A percentile compares a stretch with the other conserved stretches of the same genome.
phyloP scores from a whole-genome alignment of 2,797 vertebrate genomes.

The Enteromius fasciolatus region DNA sequence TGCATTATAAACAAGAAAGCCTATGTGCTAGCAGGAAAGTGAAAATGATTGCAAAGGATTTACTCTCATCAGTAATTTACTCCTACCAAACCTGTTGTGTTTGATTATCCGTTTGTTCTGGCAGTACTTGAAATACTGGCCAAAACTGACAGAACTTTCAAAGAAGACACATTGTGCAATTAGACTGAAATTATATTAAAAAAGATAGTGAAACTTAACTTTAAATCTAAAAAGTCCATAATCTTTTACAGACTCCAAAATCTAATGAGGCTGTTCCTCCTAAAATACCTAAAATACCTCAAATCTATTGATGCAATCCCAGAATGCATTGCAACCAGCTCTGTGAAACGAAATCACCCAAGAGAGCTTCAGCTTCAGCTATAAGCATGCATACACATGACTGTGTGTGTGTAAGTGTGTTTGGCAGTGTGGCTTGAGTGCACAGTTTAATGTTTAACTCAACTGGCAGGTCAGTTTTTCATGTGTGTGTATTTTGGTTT shows the following conservation, averaged over 20 bases:
- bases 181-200: not conserved
- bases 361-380: not conserved
- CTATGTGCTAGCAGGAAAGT: not conserved
- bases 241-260: not conserved
- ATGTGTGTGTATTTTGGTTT: conserved; percentile 59
- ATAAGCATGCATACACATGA: conserved; percentile 4
- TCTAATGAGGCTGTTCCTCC: not conserved
- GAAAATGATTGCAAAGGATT: not conserved
- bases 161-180: conserved; percentile 27
- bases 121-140: conserved; percentile 66
- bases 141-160: conserved; percentile 47
- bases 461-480: conserved; percentile 56
- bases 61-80: not conserved
- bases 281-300: not conserved
- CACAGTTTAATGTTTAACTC: conserved; percentile 72
- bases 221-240: not conserved
- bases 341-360: not conserved
- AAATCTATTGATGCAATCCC: not conserved
- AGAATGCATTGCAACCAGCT: conserved; percentile 1
- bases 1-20: conserved; percentile 32
- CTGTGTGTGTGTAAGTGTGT: conserved; percentile 10
- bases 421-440: not conserved
- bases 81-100: conserved; percentile 62
- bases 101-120: conserved; percentile 32
- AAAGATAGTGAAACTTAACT: not conserved